phyloP scores from a whole-genome alignment of 2,113 vertebrate genomes.

The Scartelaos histophorus region DNA sequence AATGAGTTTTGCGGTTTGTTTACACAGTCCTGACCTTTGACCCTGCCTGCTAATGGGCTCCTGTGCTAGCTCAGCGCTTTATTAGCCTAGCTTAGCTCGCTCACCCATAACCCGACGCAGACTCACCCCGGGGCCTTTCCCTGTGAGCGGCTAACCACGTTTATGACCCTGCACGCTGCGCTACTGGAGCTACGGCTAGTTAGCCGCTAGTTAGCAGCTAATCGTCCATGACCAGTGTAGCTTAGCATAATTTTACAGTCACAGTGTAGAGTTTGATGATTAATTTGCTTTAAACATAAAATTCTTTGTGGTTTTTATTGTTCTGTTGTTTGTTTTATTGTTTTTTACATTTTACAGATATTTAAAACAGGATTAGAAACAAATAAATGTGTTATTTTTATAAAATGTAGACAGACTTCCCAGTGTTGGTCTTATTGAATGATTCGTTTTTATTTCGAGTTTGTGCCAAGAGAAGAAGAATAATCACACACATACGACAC shows the following conservation, averaged over 20 bases:
- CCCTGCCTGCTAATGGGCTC: neutral
- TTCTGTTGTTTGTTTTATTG: too few relatives aligned
- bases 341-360: too few relatives aligned
- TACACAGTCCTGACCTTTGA: neutral
- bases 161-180: neutral
- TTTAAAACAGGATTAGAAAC: too few relatives aligned
- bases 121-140: neutral
- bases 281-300: too few relatives aligned
- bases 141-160: neutral
- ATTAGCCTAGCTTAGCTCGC: neutral
- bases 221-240: neutral
- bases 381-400: too few relatives aligned
- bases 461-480: too few relatives aligned
- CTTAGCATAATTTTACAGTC: neutral
- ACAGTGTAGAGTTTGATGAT: too few relatives aligned
- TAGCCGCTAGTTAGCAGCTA: neutral
- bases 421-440: too few relatives aligned
- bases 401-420: too few relatives aligned
- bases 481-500: too few relatives aligned
- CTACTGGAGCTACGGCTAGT: slow-evolving; percentile 2
- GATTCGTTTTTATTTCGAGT: too few relatives aligned
- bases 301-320: too few relatives aligned
- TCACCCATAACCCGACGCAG: neutral
- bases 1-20: neutral
- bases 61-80: slow-evolving; percentile 31